phyloP scores from a whole-genome alignment of 2,113 vertebrate species.

The Todiramphus chloris region DNA sequence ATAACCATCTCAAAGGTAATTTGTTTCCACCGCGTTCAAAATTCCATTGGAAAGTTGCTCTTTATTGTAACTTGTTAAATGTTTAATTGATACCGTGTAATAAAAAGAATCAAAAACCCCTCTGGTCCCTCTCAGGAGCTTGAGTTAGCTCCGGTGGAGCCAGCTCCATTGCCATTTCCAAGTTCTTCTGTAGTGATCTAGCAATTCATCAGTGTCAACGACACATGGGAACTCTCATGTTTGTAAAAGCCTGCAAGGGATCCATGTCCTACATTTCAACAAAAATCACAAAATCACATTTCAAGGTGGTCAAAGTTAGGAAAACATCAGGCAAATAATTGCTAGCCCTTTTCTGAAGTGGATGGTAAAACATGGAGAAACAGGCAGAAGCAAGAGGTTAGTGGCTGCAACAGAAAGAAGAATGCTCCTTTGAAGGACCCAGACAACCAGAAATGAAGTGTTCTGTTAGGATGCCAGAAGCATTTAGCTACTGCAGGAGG shows the following conservation, averaged over 20 bases:
- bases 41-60: constrained; percentile 61
- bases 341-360: constrained; percentile 8
- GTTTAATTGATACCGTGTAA: constrained; percentile 63
- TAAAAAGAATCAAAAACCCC: constrained; percentile 31
- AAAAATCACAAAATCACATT: constrained; percentile 57
- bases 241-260: constrained; percentile 56
- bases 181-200: constrained; percentile 49
- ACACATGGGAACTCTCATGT: constrained; percentile 41
- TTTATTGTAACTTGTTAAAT: constrained; percentile 62
- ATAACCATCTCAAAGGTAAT: constrained; percentile 57
- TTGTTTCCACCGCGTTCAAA: constrained; percentile 61
- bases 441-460: neutral
- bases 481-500: neutral
- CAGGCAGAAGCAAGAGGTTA: neutral
- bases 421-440: neutral
- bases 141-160: constrained; percentile 21
- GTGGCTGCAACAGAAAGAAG: neutral
- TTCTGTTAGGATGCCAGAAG: neutral
- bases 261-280: constrained; percentile 54
- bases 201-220: constrained; percentile 54
- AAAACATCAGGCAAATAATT: constrained; percentile 41
- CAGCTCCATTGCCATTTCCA: constrained; percentile 28
- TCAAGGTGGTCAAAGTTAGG: constrained; percentile 58
- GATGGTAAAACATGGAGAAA: constrained; percentile 1
- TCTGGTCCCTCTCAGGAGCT: constrained; percentile 52